Evolutionary conservation across 2,113 vertebrate genomes (phyloP).

Genomic region (Aphyosemion australe): DNA sequence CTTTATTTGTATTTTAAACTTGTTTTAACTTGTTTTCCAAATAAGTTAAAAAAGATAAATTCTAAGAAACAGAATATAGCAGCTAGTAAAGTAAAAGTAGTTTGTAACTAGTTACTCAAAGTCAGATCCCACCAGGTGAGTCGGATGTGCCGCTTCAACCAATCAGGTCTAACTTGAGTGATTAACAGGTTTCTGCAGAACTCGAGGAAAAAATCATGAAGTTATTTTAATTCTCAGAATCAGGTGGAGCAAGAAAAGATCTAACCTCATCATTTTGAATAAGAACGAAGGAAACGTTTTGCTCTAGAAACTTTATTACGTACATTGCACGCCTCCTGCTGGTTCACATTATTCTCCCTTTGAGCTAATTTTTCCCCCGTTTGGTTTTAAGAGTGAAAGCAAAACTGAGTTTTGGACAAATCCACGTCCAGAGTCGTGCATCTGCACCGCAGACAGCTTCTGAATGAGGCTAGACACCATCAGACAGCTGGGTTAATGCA

Average conservation of each 20-base stretch:
- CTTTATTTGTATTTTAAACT: too few relatives aligned
- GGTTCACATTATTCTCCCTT: not conserved
- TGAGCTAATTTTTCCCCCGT: not conserved
- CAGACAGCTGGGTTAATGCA: slow-evolving; percentile 40
- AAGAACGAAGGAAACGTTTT: too few relatives aligned
- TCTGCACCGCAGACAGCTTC: slow-evolving; percentile 14
- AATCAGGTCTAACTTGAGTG: not conserved
- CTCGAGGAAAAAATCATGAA: not conserved
- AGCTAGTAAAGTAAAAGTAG: too few relatives aligned
- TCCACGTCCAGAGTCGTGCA: slow-evolving; percentile 5
- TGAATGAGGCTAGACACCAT: slow-evolving; percentile 47
- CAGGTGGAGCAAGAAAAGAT: too few relatives aligned
- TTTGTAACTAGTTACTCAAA: too few relatives aligned
- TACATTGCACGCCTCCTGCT: not conserved
- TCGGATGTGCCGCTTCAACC: too few relatives aligned
- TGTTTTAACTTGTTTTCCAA: too few relatives aligned
- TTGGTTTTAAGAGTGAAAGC: not conserved
- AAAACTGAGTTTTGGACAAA: not conserved
- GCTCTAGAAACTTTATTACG: not conserved
- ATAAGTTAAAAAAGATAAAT: too few relatives aligned
- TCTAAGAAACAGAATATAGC: too few relatives aligned
- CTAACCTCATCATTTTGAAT: too few relatives aligned
- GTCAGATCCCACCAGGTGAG: too few relatives aligned
- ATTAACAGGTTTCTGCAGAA: not conserved
- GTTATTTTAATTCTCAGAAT: too few relatives aligned